Conservation (phyloP, 2,888 invertebrate genomes). For the Spicauda simplicius region DNA sequence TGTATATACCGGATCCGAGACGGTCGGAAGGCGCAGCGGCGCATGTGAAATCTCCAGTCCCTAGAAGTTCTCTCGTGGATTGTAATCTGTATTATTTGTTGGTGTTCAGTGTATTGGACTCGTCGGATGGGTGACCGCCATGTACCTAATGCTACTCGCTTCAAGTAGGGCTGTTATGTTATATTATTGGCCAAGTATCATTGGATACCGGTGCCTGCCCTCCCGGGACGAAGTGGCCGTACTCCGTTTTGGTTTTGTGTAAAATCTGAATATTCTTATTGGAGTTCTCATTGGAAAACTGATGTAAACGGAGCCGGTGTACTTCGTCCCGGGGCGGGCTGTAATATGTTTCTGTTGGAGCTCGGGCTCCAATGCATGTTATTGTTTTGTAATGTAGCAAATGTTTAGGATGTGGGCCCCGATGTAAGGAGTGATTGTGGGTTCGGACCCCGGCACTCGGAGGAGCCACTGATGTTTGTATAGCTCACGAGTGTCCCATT, state of each 20-base stretch:
- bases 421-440: constrained; percentile 11
- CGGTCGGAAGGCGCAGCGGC: constrained; percentile 52
- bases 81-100: constrained; percentile 64
- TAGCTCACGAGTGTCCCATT: background rate
- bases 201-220: constrained; percentile 48
- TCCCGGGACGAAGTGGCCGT: constrained; percentile 38
- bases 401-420: constrained; percentile 49
- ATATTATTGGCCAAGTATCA: constrained; percentile 71
- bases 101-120: constrained; percentile 63
- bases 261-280: constrained; percentile 55
- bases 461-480: background rate
- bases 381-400: constrained; percentile 72
- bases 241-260: constrained; percentile 32
- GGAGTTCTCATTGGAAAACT: constrained; percentile 54
- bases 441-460: background rate
- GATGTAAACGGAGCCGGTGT: constrained; percentile 41
- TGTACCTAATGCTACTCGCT: constrained; percentile 77
- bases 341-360: constrained; percentile 45
- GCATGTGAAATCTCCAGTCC: constrained; percentile 47
- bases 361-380: constrained; percentile 59
- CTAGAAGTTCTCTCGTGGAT: constrained; percentile 62
- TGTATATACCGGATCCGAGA: constrained; percentile 67
- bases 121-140: constrained; percentile 64
- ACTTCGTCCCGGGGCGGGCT: constrained; percentile 45
- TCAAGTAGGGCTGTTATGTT: constrained; percentile 75